Evolutionary conservation across 2,797 vertebrate genomes (phyloP).

Genomic region (Pseudocheirus occidentalis): DNA sequence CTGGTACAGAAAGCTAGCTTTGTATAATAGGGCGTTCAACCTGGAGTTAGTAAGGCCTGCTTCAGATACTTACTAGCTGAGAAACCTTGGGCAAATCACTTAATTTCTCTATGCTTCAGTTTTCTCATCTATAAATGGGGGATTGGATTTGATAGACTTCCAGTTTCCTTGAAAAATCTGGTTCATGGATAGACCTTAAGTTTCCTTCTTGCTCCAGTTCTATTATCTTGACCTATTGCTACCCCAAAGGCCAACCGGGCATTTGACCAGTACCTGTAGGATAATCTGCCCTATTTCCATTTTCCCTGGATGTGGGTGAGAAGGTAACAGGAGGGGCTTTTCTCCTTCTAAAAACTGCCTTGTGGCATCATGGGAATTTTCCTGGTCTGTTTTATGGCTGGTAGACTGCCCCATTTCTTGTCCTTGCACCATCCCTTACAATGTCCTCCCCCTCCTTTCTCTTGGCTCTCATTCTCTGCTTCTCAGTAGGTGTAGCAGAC

Average conservation of each 20-base stretch:
- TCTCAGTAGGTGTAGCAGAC: neutral
- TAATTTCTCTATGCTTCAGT: neutral
- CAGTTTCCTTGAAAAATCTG: neutral
- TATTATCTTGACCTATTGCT: neutral
- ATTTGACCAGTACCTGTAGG: neutral
- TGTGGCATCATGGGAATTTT: neutral
- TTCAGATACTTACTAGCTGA: neutral
- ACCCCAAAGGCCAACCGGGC: neutral
- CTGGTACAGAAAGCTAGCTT: neutral
- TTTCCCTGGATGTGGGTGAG: conserved; percentile 20
- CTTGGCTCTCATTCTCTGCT: neutral
- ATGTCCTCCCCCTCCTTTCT: neutral
- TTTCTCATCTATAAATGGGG: neutral
- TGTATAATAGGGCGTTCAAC: neutral
- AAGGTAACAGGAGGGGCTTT: neutral
- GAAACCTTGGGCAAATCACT: neutral
- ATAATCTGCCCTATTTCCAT: neutral
- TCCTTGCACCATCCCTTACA: neutral
- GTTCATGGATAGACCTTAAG: neutral
- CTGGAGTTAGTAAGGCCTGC: neutral
- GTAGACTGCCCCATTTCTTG: neutral
- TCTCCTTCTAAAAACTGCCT: neutral
- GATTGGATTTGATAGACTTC: neutral
- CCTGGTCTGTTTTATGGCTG: neutral
- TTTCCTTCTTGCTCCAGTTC: neutral